Base-by-base conservation (phyloP, 2,888 invertebrate genomes). In the Acheta domesticus region DNA sequence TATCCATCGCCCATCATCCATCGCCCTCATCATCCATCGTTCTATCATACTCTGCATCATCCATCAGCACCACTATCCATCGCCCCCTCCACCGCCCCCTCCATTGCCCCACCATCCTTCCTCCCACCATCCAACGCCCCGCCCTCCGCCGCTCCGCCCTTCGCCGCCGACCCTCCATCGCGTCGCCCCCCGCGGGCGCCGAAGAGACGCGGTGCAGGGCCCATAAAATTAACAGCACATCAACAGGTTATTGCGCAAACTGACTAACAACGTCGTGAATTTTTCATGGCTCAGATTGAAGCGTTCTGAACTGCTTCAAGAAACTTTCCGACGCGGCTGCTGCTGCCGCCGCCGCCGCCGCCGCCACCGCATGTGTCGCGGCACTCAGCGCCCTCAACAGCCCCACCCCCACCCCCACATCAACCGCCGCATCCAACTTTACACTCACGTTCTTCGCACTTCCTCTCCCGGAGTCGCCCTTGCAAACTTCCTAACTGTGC, bases 181-280 rank as follows among this genome's bases (percentile, higher is more conserved):
- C n/a, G 62, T 36, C 36, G 36, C 36, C 8, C 8, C 36, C 36
- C 36, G 36, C 36, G 36, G 36, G 36, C 36, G 36, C 8, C 36
- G 36, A 36, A 36, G 36, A 36, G 36, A 36, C 36, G 36, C 36
- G 36, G 36, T 36, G 36, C 36, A 36, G 62, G 62, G 14, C 62
- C 62, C 62, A 62, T 62, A 62, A 62, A 62, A 62, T 62, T 62
- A 62, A 62, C 62, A 62, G 62, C 62, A 62, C 62, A 62, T 62
- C 62, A 62, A 62, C 62, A 62, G 62, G 62, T 62, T 62, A 62
- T 62, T 62, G 62, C 62, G n/a, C 62, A 62, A 62, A 62, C 62
- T 62, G 62, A 62, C 62, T 62, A 62, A 62, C 62, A 62, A 62
- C 62, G 16, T 62, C 62, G 62, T 62, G 62, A 62, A 62, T 62